Conservation (phyloP, 2,888 invertebrate genomes). For the Stegana nigrithorax region DNA sequence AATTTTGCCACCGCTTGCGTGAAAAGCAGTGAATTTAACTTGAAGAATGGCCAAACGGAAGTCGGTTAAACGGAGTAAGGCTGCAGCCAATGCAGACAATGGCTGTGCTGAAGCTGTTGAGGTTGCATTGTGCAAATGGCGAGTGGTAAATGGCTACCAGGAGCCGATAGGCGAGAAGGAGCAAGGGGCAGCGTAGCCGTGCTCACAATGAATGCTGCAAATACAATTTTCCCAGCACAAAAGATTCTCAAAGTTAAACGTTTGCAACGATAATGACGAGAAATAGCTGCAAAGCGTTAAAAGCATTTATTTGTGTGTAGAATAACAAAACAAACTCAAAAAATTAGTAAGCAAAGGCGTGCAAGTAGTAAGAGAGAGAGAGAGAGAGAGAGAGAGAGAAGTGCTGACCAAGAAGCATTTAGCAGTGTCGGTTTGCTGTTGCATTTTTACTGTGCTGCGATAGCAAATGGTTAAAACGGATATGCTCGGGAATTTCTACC, state of each 20-base stretch:
- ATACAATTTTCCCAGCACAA: slow-evolving; percentile 31
- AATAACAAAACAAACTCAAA: too few species aligned
- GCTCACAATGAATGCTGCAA: slow-evolving; percentile 16
- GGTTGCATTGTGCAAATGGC: too few species aligned
- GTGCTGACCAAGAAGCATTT: slow-evolving; percentile 22
- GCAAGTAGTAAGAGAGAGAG: background rate
- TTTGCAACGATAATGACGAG: slow-evolving; percentile 46
- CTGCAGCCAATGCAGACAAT: too few species aligned
- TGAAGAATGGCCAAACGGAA: too few species aligned
- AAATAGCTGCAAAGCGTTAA: slow-evolving; percentile 41
- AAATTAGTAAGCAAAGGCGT: slow-evolving; percentile 12
- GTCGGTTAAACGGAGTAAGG: too few species aligned
- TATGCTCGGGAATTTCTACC: slow-evolving; percentile 37
- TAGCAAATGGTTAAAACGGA: slow-evolving; percentile 25
- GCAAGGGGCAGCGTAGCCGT: too few species aligned
- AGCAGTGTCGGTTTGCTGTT: slow-evolving; percentile 11
- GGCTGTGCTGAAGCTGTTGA: too few species aligned
- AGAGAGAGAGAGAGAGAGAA: background rate
- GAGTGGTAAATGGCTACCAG: too few species aligned
- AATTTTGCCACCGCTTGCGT: too few species aligned
- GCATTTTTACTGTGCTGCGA: slow-evolving; percentile 15
- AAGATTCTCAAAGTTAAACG: slow-evolving; percentile 47
- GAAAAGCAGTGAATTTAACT: too few species aligned
- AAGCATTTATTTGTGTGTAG: slow-evolving; percentile 31
- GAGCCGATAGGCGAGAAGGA: too few species aligned